Conservation (phyloP, 2,797 vertebrate genomes). For the Lepilemur ruficaudatus region DNA sequence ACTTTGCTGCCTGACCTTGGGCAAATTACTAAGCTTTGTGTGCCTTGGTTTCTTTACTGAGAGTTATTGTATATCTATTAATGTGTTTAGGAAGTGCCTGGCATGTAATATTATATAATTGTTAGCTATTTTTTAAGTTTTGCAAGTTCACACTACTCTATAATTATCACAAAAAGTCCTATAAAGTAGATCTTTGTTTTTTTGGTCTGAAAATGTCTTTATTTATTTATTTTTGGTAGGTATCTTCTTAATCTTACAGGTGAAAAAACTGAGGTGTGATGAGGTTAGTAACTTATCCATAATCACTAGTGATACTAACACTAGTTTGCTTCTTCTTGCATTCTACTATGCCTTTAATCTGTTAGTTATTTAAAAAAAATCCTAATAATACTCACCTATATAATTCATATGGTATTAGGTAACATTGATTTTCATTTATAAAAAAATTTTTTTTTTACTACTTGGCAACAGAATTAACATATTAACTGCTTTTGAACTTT, state of each 20-base stretch:
- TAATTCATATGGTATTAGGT: constrained; percentile 38
- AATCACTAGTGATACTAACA: not conserved
- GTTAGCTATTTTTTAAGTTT: constrained; percentile 43
- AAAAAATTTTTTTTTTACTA: not conserved
- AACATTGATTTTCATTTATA: constrained; percentile 38
- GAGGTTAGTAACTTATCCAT: not conserved
- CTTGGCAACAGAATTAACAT: not conserved
- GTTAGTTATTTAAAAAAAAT: not conserved
- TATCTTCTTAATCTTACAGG: constrained; percentile 24
- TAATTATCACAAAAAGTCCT: constrained; percentile 20
- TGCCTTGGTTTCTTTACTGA: not conserved
- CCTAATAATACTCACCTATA: not conserved
- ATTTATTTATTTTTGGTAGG: not conserved
- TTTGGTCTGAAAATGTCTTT: not conserved
- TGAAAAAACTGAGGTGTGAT: constrained; percentile 30
- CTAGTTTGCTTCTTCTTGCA: not conserved
- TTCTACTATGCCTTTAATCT: constrained; percentile 11
- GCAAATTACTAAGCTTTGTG: not conserved
- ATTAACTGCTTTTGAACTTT: constrained; percentile 37
- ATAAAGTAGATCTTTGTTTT: not conserved
- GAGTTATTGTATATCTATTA: not conserved
- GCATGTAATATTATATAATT: not conserved
- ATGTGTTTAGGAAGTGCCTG: not conserved
- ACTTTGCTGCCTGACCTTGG: not conserved
- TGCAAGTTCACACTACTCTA: not conserved